A percentile compares a stretch with the other conserved stretches of the same genome.
Conservation (phyloP, 2,113 vertebrate genomes). For the Bufo gargarizans region DNA sequence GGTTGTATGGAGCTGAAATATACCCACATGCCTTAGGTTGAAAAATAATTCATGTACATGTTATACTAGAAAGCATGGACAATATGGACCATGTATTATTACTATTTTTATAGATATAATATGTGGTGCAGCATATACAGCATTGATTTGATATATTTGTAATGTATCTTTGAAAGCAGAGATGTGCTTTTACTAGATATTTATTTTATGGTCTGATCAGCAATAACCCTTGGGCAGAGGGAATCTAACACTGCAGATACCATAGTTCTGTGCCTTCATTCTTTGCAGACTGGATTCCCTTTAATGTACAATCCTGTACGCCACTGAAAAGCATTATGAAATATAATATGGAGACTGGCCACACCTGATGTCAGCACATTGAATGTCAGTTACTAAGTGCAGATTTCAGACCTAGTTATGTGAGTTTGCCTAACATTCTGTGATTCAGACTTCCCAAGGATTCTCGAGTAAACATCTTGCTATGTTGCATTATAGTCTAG, state of each 20-base stretch:
- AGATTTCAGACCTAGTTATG: constrained; percentile 33
- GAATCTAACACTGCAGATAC: constrained; percentile 68
- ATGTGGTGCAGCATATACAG: background rate
- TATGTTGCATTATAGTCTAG: background rate
- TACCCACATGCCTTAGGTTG: too few species aligned
- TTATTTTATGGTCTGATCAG: constrained; percentile 66
- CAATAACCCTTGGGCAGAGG: constrained; percentile 65
- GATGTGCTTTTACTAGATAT: constrained; percentile 61
- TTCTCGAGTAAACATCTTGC: background rate
- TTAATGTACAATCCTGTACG: constrained; percentile 45
- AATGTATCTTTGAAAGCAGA: constrained; percentile 60
- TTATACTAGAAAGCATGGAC: background rate
- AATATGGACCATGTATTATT: background rate
- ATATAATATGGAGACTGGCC: constrained; percentile 9
- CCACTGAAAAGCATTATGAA: constrained; percentile 37
- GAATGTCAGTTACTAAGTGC: constrained; percentile 42
- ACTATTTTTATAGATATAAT: background rate
- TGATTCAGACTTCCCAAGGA: background rate
- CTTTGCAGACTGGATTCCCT: constrained; percentile 21
- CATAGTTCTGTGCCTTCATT: constrained; percentile 62
- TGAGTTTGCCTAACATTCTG: background rate
- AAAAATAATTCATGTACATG: background rate
- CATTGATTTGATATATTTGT: constrained; percentile 50
- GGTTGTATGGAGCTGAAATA: too few species aligned
- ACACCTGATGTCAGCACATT: constrained; percentile 53